Base-by-base conservation (phyloP, 1,140 invertebrate species). In the Cryptotermes secundus region DNA sequence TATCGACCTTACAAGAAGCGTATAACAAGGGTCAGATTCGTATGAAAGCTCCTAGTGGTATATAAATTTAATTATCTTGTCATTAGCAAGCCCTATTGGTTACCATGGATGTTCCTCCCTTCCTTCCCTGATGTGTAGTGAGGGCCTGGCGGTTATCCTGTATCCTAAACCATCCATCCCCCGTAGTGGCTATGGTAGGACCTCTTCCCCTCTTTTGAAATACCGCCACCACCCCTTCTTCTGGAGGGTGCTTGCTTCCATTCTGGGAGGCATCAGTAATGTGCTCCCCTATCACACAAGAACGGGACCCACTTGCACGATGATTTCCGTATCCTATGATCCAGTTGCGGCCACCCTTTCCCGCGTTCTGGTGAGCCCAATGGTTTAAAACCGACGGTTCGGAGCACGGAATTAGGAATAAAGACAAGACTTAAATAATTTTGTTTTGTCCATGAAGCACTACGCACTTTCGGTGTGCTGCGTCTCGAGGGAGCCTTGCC, bases 1-100 rank as follows among this genome's bases (percentile, higher is more conserved):
- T 84, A 84, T 84, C 84, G 84, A 84, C 84, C 84, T 84, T 84
- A 81, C 31, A 12, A n/a, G 26, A 53, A 7, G 38, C 80, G 31
- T 31, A 49, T 80, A 38, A 34, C 34, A 84, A 80, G 84, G 84
- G 80, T 81, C 34, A 84, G 38, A 49, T 42, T 84, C 84, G 42
- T 38, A 26, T 84, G 80, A 59, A 34, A 83, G 34, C 59, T 9
- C 26, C 59, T 72, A 12, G 65, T 34, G 26, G 65, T 36, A 65
- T 83, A 80, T 84, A 84, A 84, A 84, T 84, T 84, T 84, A 82
- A 84, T 84, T 84, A 84, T 84, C 81, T 53, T 81, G 84, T 83
- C 83, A 83, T 83, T 83, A 83, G 65, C 65, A 83, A 83, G 83
- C 53, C 34, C 65, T 65, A 83, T 83, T 83, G 83, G 83, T 83